These are phyloP conservation scores for Rosalia funebris DNA, from an alignment of 2,888 invertebrate species.

Conservation along the genomic window DNA sequence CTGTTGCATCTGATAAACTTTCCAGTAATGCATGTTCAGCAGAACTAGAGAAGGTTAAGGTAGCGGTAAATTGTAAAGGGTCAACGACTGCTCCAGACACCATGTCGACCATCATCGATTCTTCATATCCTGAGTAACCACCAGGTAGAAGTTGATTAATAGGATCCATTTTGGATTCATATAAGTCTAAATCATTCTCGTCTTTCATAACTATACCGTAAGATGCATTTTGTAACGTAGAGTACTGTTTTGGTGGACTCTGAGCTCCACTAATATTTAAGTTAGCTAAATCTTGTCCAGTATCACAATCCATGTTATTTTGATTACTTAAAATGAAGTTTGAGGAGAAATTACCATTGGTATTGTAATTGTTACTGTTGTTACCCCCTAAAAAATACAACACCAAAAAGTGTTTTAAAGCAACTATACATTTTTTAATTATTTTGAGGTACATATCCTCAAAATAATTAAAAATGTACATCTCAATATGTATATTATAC, in stretches of 20 bases:
- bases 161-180: conserved; percentile 78
- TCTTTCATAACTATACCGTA: conserved; percentile 78
- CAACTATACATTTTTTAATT: no score
- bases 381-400: conserved; percentile 70
- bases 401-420: no score
- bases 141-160: conserved; percentile 71
- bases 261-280: conserved; percentile 65
- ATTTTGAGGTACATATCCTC: no score
- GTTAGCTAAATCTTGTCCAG: conserved; percentile 70
- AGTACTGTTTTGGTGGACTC: conserved; percentile 72
- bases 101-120: conserved; percentile 85
- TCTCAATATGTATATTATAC: no score
- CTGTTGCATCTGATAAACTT: conserved; percentile 82
- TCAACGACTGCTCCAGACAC: conserved; percentile 80
- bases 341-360: conserved; percentile 71
- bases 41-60: conserved; percentile 80
- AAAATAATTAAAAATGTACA: no score
- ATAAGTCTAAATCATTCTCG: conserved; percentile 79
- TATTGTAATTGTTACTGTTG: conserved; percentile 75
- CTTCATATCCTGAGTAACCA: conserved; percentile 69
- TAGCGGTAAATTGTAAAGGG: conserved; percentile 84
- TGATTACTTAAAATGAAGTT: conserved; percentile 77
- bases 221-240: conserved; percentile 82
- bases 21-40: conserved; percentile 82
- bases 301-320: conserved; percentile 81